Evolutionary conservation across 2,113 vertebrate genomes (phyloP).

Genomic region (Hassar affinis): DNA sequence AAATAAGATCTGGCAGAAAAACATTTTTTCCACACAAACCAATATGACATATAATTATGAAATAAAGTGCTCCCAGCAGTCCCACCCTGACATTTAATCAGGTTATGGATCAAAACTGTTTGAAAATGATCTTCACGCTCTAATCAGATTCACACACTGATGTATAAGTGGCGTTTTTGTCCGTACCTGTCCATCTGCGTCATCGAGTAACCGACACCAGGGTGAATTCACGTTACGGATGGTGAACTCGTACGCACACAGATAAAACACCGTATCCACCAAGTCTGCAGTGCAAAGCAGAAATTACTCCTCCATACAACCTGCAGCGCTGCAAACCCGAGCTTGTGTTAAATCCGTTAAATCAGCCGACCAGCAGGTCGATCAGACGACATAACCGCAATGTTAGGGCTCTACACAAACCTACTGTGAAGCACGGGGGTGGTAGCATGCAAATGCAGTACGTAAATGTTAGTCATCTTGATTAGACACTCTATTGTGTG

Average conservation of each 20-base stretch:
- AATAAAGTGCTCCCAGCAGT: neutral
- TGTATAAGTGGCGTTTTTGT: neutral
- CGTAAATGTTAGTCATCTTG: no score
- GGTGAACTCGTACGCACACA: slow-evolving; percentile 90
- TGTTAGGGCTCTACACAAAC: neutral
- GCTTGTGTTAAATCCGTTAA: neutral
- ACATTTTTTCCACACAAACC: neutral
- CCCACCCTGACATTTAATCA: no score
- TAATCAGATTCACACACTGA: neutral
- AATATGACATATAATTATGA: neutral
- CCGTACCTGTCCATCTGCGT: slow-evolving; percentile 84
- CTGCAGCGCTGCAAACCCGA: neutral
- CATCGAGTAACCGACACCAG: slow-evolving; percentile 88
- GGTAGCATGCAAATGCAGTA: no score
- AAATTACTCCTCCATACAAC: neutral
- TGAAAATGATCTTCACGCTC: neutral
- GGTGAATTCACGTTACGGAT: slow-evolving; percentile 84
- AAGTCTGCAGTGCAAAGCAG: slow-evolving; percentile 73
- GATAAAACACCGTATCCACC: slow-evolving; percentile 87
- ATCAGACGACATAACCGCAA: neutral
- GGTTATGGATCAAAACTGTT: neutral
- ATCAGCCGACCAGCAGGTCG: neutral
- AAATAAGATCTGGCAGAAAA: neutral
- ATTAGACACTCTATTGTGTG: no score
- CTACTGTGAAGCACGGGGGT: neutral